Evolutionary conservation across 2,113 vertebrate species (phyloP).

Genomic region (Amazona guildingii): DNA sequence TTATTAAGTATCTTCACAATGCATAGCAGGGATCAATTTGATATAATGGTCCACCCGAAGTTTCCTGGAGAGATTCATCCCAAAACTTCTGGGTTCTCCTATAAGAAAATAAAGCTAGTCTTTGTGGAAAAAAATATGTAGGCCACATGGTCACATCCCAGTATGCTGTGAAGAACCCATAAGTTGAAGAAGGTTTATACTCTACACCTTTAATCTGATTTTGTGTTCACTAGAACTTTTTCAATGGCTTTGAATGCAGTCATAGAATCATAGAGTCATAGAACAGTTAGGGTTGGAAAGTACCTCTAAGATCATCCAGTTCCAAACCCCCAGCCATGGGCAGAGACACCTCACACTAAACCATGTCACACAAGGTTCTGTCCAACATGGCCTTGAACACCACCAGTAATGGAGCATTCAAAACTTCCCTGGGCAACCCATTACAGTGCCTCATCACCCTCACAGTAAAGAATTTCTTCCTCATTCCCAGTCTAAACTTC

Average conservation of each 20-base stretch:
- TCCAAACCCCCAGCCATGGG: too few species aligned
- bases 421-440: too few species aligned
- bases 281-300: too few species aligned
- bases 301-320: too few species aligned
- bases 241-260: background rate
- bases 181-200: background rate
- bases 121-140: background rate
- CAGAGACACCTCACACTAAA: too few species aligned
- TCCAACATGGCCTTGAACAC: too few species aligned
- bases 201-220: background rate
- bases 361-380: too few species aligned
- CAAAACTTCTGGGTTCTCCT: background rate
- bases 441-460: too few species aligned
- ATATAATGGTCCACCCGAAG: background rate
- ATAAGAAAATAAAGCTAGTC: background rate
- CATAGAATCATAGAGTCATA: too few species aligned
- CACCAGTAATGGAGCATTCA: too few species aligned
- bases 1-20: accelerated
- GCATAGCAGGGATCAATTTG: background rate
- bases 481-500: too few species aligned
- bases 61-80: background rate
- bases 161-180: background rate
- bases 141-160: background rate
- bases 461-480: too few species aligned
- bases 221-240: background rate